Evolutionary conservation across 2,888 invertebrate species (phyloP), one percentile per base, ranked within the genome.

Genomic region (Venusia cambrica): DNA sequence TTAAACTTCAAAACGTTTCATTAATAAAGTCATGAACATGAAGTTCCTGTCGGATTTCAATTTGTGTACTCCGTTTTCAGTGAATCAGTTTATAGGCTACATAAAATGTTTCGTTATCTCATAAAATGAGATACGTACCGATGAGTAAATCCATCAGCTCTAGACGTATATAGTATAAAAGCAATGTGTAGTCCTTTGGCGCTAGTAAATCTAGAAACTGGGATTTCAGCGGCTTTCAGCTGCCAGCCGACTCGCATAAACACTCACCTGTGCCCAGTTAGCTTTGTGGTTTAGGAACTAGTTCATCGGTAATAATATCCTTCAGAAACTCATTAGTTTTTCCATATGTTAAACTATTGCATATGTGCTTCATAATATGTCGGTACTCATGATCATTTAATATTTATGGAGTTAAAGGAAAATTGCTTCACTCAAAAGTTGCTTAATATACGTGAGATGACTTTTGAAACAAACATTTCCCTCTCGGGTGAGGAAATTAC

Each of bases 391-490:
- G n/a, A n/a, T n/a, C n/a, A 12, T 5, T 22, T 3, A 1, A 17
- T 6, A 31, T 29, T 35, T 32, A 7, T 22, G 31, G 34, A 24
- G 29, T 24, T 45, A 35, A 57, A 60, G 49, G 50, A 50, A 45
- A 44, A 51, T 54, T 57, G 46, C 54, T 57, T 11, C 35, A 51
- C 45, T 44, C 48, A 50, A 45, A 64, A 67, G 57, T 67, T 67
- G 53, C 61, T 60, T 60, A 67, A 61, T 67, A 61, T 62, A 65
- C 63, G 61, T 61, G 57, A 67, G 63, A 73, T 67, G 69, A 77
- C 72, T 76, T 77, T 70, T 63, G 72, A 62, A 77, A 75, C 71
- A 72, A 72, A 72, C 71, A 70, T 73, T 73, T 67, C 62, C 64
- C 68, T 60, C 57, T 53, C 59, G 56, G 63, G 65, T 65, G 65